Evolutionary conservation across 1,140 invertebrate species (phyloP).

Genomic region (Formica selysi): DNA sequence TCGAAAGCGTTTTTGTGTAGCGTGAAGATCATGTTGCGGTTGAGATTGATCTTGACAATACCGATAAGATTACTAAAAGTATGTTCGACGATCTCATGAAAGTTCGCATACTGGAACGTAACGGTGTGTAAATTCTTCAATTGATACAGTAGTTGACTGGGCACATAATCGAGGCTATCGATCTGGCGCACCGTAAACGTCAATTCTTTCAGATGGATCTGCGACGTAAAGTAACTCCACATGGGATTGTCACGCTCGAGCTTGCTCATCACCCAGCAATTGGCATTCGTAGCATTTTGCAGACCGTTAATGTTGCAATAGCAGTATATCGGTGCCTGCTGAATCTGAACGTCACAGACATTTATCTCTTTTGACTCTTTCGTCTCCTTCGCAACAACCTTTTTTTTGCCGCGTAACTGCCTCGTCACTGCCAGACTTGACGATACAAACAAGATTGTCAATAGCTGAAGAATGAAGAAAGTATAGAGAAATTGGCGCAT

Average conservation of each 20-base stretch:
- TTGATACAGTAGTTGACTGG: slow-evolving; percentile 89
- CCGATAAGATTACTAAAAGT: slow-evolving; percentile 91
- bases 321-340: slow-evolving; percentile 84
- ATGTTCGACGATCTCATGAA: slow-evolving; percentile 89
- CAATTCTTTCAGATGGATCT: slow-evolving; percentile 90
- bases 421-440: slow-evolving; percentile 69
- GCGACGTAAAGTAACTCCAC: slow-evolving; percentile 91
- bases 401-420: slow-evolving; percentile 75
- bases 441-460: slow-evolving; percentile 66
- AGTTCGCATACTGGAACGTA: slow-evolving; percentile 90
- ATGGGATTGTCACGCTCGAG: slow-evolving; percentile 88
- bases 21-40: slow-evolving; percentile 89
- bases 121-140: slow-evolving; percentile 89
- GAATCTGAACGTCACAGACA: slow-evolving; percentile 83
- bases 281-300: slow-evolving; percentile 84
- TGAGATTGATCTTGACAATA: slow-evolving; percentile 89
- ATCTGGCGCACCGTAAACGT: slow-evolving; percentile 90
- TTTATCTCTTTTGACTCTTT: slow-evolving; percentile 80
- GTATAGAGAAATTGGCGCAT: slow-evolving; percentile 71
- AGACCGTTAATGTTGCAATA: slow-evolving; percentile 82
- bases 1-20: slow-evolving; percentile 90
- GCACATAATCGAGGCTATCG: slow-evolving; percentile 89
- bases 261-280: slow-evolving; percentile 90
- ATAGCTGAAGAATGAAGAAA: slow-evolving; percentile 65
- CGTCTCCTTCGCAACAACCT: slow-evolving; percentile 21